Evolutionary conservation across 2,888 invertebrate species (phyloP).

Genomic region (Megamerina dolium): DNA sequence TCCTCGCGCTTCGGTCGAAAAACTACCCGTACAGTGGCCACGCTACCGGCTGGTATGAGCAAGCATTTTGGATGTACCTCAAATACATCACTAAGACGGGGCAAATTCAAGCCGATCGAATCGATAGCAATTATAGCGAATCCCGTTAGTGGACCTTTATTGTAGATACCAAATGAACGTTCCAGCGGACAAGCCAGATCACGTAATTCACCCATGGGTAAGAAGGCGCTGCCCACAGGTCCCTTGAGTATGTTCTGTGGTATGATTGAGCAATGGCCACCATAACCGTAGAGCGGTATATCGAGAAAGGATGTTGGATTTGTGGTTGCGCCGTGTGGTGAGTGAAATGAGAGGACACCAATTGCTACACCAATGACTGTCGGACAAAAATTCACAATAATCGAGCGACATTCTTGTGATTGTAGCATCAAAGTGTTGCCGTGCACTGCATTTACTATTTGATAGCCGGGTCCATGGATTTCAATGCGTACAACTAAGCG

Average conservation of each 20-base stretch:
- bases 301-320: constrained; percentile 29
- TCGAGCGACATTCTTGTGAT: constrained; percentile 54
- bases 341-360: constrained; percentile 54
- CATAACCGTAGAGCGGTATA: constrained; percentile 54
- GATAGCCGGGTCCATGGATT: constrained; percentile 52
- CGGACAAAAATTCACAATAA: constrained; percentile 55
- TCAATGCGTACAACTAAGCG: constrained; percentile 54
- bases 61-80: constrained; percentile 49
- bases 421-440: constrained; percentile 50
- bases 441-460: constrained; percentile 39
- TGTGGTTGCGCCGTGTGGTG: constrained; percentile 34
- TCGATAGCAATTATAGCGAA: constrained; percentile 49
- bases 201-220: constrained; percentile 55
- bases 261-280: constrained; percentile 54
- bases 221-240: constrained; percentile 54
- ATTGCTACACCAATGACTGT: constrained; percentile 52
- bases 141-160: constrained; percentile 54
- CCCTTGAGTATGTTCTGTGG: constrained; percentile 53
- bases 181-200: constrained; percentile 47
- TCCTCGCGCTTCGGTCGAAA: constrained; percentile 52
- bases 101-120: constrained; percentile 37
- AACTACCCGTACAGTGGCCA: constrained; percentile 44
- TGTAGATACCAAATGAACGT: constrained; percentile 52
- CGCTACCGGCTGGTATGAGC: constrained; percentile 47
- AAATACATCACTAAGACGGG: constrained; percentile 37